phyloP scores from a whole-genome alignment of 1,140 invertebrate species.

The Drosophila kanapiae region DNA sequence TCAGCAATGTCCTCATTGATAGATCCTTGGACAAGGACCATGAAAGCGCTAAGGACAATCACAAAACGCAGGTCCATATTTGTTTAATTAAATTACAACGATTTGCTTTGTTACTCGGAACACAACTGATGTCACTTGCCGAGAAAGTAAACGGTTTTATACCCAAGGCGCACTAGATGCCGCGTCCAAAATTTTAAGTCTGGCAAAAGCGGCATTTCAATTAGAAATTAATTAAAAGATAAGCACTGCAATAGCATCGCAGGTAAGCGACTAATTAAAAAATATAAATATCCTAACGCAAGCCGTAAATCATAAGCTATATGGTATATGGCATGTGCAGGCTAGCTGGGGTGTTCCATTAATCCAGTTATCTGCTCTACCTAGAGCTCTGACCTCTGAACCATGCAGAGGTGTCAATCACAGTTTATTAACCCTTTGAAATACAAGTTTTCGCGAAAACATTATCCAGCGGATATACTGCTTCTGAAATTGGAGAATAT shows the following conservation, averaged over 20 bases:
- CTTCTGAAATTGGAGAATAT: background rate
- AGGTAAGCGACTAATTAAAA: slow-evolving; percentile 30
- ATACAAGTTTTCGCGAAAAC: background rate
- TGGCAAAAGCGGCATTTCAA: slow-evolving; percentile 42
- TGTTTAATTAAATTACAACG: slow-evolving; percentile 1
- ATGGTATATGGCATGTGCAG: slow-evolving; percentile 15
- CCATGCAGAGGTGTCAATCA: slow-evolving; percentile 5
- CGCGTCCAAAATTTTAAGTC: slow-evolving; percentile 15
- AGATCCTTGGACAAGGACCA: slow-evolving; percentile 17
- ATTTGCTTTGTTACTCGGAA: slow-evolving; percentile 20
- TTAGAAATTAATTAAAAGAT: slow-evolving; percentile 64
- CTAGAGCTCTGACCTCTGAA: slow-evolving; percentile 21
- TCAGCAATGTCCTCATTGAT: slow-evolving; percentile 4
- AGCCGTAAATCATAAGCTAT: slow-evolving; percentile 32
- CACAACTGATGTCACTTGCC: slow-evolving; percentile 44
- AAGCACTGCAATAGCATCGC: slow-evolving; percentile 38
- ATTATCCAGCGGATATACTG: background rate
- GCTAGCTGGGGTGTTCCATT: slow-evolving; percentile 15
- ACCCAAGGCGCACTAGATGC: slow-evolving; percentile 13
- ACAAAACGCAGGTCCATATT: slow-evolving; percentile 31
- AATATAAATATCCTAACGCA: slow-evolving; percentile 34
- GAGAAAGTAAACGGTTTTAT: slow-evolving; percentile 38
- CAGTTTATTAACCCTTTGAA: slow-evolving; percentile 17
- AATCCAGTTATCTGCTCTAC: slow-evolving; percentile 28
- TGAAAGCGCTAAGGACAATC: slow-evolving; percentile 2